Conservation (phyloP, 2,797 vertebrate species). For the Chlorospingus flavigularis region DNA sequence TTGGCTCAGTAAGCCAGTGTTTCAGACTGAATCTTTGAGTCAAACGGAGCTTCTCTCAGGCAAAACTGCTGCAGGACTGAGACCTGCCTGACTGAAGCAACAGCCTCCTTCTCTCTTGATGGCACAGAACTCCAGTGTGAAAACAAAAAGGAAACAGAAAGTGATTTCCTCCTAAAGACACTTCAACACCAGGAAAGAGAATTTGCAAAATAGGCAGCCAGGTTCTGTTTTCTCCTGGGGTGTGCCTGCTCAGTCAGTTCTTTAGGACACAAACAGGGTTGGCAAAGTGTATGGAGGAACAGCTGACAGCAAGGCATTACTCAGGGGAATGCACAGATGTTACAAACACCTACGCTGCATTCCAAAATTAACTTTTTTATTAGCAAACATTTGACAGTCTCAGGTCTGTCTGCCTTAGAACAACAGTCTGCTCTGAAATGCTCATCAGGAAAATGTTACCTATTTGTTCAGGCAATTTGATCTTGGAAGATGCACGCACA, state of each 20-base stretch:
- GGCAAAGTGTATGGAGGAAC: background rate
- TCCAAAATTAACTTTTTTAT: constrained; percentile 55
- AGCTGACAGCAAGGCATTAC: constrained; percentile 35
- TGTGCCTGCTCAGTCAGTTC: background rate
- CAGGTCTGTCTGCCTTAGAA: constrained; percentile 34
- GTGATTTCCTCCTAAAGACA: background rate
- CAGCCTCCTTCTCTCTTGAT: background rate
- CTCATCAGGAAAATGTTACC: background rate
- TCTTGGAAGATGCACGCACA: background rate
- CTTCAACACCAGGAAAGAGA: background rate
- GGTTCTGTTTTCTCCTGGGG: background rate
- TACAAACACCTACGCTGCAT: constrained; percentile 37
- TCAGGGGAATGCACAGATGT: constrained; percentile 40
- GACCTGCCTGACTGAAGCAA: background rate
- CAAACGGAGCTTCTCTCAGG: background rate
- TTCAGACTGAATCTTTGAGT: background rate
- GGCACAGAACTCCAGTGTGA: background rate
- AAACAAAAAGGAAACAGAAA: background rate
- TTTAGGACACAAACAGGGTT: background rate
- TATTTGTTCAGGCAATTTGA: constrained; percentile 22
- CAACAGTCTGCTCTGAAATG: constrained; percentile 12
- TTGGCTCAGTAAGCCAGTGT: background rate
- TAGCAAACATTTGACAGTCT: constrained; percentile 23
- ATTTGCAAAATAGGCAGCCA: background rate
- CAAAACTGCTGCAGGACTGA: background rate